phyloP scores from a whole-genome alignment of 2,888 invertebrate genomes.

The Lamellibrachia columna region DNA sequence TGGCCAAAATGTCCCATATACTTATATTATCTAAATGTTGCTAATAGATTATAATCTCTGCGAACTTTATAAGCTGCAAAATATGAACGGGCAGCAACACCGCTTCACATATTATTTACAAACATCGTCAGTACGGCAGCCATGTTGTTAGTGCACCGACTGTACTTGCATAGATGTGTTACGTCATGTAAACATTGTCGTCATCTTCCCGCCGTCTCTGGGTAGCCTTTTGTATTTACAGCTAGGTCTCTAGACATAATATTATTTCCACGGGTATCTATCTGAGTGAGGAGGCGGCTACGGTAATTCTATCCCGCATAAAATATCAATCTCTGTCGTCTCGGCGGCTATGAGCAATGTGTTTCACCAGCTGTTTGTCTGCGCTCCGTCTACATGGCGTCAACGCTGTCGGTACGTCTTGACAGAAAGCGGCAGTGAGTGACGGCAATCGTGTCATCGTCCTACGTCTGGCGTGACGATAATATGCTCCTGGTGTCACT shows the following conservation, averaged over 20 bases:
- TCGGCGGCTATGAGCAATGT: not conserved
- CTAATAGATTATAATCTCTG: not conserved
- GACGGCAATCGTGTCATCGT: not conserved
- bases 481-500: not conserved
- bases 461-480: not conserved
- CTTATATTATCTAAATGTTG: not conserved
- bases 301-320: not conserved
- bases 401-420: not conserved
- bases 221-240: not conserved
- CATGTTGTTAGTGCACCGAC: not conserved
- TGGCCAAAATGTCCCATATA: not conserved
- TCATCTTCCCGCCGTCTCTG: not conserved
- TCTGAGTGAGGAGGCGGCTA: not conserved
- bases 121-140: not conserved
- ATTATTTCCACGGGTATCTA: not conserved
- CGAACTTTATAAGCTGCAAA: not conserved
- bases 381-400: not conserved
- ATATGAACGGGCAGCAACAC: not conserved
- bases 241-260: not conserved
- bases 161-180: not conserved
- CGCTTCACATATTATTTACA: not conserved
- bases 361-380: not conserved
- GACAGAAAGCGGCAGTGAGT: not conserved
- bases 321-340: not conserved
- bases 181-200: not conserved